These are phyloP conservation scores for Epinotia ramella DNA, from an alignment of 2,888 invertebrate species.

Conservation along the genomic window DNA sequence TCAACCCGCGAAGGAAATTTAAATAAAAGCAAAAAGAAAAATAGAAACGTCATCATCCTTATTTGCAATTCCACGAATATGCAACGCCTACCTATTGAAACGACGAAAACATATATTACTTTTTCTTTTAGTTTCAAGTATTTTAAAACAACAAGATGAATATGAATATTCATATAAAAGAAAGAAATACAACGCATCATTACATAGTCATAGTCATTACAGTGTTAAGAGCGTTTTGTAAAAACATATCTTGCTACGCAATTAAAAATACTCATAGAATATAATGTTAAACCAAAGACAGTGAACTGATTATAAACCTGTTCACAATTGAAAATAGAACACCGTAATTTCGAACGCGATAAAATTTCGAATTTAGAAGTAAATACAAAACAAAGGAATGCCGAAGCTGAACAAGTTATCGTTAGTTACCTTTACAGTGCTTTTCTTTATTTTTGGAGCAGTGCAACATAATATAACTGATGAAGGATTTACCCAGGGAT, in stretches of 20 bases:
- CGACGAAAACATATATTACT: too few species aligned
- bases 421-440: background rate
- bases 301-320: background rate
- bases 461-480: background rate
- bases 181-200: background rate
- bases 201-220: background rate
- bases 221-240: background rate
- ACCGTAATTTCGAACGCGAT: background rate
- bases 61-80: background rate
- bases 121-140: too few species aligned
- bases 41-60: background rate
- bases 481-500: background rate
- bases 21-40: background rate
- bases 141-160: background rate
- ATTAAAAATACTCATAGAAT: background rate
- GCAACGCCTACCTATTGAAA: too few species aligned
- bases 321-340: background rate
- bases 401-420: background rate
- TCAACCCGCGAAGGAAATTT: background rate
- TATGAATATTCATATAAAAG: background rate
- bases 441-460: background rate
- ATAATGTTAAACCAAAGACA: background rate
- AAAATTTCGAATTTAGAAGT: background rate
- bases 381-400: background rate
- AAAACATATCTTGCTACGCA: background rate